Conservation (phyloP, 2,797 vertebrate genomes). For the Rhincodon typus region DNA sequence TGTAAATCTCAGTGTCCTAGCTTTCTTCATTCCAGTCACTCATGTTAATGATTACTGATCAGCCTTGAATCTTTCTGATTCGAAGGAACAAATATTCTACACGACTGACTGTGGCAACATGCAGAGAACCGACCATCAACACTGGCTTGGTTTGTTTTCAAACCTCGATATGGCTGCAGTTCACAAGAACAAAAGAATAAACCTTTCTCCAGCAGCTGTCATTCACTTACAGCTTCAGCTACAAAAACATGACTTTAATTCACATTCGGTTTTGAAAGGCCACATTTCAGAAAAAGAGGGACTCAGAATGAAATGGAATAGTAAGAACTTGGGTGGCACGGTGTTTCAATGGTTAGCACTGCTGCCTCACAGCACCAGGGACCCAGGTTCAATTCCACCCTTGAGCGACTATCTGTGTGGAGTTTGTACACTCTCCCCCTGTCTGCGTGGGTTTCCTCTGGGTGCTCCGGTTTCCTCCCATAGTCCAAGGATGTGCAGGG, state of each 20-base stretch:
- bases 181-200: slow-evolving; percentile 7
- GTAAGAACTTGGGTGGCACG: too few relatives aligned
- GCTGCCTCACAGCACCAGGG: too few relatives aligned
- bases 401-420: too few relatives aligned
- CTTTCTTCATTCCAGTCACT: slow-evolving; percentile 42
- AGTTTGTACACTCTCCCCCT: too few relatives aligned
- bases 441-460: too few relatives aligned
- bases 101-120: background rate
- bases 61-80: slow-evolving; percentile 43
- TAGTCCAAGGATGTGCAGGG: too few relatives aligned
- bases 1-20: slow-evolving; percentile 38
- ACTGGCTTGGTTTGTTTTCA: slow-evolving; percentile 20
- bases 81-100: background rate
- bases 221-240: background rate
- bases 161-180: background rate
- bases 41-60: slow-evolving; percentile 43
- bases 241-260: slow-evolving; percentile 11
- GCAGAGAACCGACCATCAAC: background rate
- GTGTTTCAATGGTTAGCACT: background rate
- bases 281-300: background rate
- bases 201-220: background rate
- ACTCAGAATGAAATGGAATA: background rate
- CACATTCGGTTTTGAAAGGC: background rate
- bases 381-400: too few relatives aligned
- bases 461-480: too few relatives aligned